Evolutionary conservation across 2,888 invertebrate species (phyloP).

Genomic region (Sinopyrophorus schimmeli): DNA sequence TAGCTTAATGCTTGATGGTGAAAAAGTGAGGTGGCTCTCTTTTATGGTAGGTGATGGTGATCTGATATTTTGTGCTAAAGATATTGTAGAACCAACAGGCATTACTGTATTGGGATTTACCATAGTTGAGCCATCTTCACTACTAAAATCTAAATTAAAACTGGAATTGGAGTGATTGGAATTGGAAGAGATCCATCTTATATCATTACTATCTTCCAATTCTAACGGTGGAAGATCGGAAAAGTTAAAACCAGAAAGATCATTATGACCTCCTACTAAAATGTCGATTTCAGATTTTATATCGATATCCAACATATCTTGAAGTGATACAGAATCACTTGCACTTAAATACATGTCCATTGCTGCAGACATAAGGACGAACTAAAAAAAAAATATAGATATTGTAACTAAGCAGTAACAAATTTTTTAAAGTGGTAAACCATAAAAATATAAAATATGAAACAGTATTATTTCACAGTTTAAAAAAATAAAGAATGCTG

Average conservation of each 20-base stretch:
- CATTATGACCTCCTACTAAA: constrained; percentile 72
- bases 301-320: constrained; percentile 90
- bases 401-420: no score
- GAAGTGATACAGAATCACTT: constrained; percentile 67
- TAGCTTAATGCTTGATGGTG: constrained; percentile 70
- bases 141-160: constrained; percentile 69
- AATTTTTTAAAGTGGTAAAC: no score
- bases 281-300: constrained; percentile 85
- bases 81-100: constrained; percentile 64
- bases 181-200: constrained; percentile 59
- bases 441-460: no score
- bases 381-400: neutral
- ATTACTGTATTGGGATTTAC: constrained; percentile 91
- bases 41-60: constrained; percentile 67
- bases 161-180: constrained; percentile 66
- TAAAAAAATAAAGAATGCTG: no score
- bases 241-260: constrained; percentile 65
- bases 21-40: constrained; percentile 73
- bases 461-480: no score
- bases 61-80: constrained; percentile 56
- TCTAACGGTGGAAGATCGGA: constrained; percentile 68
- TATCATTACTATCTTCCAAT: constrained; percentile 67
- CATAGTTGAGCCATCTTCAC: constrained; percentile 73
- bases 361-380: constrained; percentile 46
- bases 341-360: constrained; percentile 61